Evolutionary conservation across 2,113 vertebrate genomes (phyloP).

Genomic region (Python bivittatus): DNA sequence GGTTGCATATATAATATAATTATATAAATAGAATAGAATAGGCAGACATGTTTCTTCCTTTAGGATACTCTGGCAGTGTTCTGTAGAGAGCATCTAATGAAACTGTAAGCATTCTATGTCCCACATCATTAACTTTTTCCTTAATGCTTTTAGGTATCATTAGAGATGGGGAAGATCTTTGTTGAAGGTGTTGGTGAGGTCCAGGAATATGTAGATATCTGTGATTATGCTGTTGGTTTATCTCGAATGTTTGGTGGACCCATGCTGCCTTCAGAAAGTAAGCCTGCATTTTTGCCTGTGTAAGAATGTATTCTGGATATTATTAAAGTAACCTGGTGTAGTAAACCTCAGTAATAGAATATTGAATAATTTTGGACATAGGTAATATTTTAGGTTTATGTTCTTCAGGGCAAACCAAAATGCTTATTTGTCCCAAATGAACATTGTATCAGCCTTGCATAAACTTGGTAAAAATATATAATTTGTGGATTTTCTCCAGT

Average conservation of each 20-base stretch:
- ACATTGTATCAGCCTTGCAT: background rate
- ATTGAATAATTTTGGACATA: background rate
- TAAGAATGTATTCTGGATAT: background rate
- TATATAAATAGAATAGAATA: background rate
- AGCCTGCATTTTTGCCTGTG: conserved; percentile 38
- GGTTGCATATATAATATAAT: background rate
- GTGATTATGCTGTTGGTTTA: conserved; percentile 96
- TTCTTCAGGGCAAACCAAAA: background rate
- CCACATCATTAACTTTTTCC: background rate
- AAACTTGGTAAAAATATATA: background rate
- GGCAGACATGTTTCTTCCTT: background rate
- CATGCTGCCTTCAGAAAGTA: conserved; percentile 93
- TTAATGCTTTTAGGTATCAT: conserved; percentile 80
- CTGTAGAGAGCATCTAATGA: background rate
- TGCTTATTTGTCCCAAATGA: background rate
- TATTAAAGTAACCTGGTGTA: background rate
- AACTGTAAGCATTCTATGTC: background rate
- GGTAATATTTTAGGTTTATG: background rate
- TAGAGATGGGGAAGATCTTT: conserved; percentile 98
- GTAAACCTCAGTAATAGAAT: background rate
- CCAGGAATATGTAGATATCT: conserved; percentile 95
- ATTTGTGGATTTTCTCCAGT: background rate
- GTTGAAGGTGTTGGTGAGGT: conserved; percentile 96
- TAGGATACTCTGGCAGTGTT: background rate
- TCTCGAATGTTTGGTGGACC: conserved; percentile 97